Conservation (phyloP, 2,113 vertebrate genomes). For the Murina feae region DNA sequence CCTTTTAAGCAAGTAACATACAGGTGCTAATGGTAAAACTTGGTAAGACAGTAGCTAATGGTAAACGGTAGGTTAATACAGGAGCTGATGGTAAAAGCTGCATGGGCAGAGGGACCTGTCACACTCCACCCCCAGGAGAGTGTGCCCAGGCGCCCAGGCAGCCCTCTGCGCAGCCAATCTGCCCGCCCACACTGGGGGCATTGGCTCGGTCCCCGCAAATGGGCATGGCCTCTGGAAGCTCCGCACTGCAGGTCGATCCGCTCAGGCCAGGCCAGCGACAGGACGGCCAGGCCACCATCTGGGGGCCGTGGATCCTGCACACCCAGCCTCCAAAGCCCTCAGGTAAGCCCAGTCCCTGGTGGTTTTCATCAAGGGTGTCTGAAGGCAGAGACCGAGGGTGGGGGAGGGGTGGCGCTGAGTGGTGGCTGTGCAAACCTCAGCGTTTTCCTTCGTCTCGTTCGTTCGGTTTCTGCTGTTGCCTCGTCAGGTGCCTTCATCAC, state of each 20-base stretch:
- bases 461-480: neutral
- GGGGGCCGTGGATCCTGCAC: neutral
- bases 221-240: neutral
- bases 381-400: neutral
- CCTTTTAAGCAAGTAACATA: neutral
- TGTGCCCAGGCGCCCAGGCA: too few relatives aligned
- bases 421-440: neutral
- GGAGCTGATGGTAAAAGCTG: neutral
- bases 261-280: neutral
- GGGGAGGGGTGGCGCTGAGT: neutral
- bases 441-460: neutral
- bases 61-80: neutral
- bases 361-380: neutral
- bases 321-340: neutral
- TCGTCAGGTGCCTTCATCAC: neutral
- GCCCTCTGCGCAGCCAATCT: neutral
- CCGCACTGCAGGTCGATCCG: neutral
- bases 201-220: neutral
- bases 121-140: neutral
- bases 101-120: neutral
- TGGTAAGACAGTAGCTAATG: neutral
- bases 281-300: neutral
- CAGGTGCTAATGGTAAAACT: neutral
- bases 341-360: neutral
- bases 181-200: rapidly evolving